These are phyloP conservation scores for Phylloscopus trochilus DNA, from an alignment of 2,113 vertebrate genomes.

Conservation along the genomic window DNA sequence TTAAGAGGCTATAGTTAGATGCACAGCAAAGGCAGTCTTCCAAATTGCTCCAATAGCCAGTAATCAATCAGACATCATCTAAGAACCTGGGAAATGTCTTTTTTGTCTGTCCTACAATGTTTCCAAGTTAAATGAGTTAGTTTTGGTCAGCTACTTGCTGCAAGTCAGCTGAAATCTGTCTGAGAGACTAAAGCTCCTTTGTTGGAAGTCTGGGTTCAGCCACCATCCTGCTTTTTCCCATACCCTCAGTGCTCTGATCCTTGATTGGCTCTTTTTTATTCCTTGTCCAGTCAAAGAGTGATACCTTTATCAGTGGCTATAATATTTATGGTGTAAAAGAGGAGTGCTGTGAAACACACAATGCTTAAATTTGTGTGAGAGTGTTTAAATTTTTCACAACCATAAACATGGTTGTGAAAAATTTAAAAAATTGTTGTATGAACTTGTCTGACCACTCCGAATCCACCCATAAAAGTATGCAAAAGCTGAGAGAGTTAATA, in stretches of 20 bases:
- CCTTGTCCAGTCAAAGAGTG: background rate
- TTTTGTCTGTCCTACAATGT: background rate
- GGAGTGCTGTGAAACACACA: background rate
- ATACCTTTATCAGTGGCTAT: background rate
- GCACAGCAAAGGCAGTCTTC: background rate
- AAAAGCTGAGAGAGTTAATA: too few relatives aligned
- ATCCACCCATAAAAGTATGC: too few relatives aligned
- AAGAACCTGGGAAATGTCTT: background rate
- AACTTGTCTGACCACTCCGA: too few relatives aligned
- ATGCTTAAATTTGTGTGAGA: too few relatives aligned
- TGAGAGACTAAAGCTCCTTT: background rate
- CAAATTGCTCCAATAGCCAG: background rate
- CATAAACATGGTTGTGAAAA: too few relatives aligned
- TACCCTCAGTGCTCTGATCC: background rate
- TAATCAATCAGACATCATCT: background rate
- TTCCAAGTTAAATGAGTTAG: background rate
- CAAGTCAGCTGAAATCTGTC: background rate
- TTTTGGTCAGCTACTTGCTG: background rate
- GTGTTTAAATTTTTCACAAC: too few relatives aligned
- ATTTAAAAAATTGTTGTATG: too few relatives aligned
- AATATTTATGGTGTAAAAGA: background rate
- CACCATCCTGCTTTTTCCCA: background rate
- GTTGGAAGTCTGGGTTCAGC: background rate
- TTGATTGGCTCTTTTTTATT: background rate
- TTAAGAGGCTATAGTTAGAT: background rate